A percentile compares a stretch with the other conserved stretches of the same genome.
Conservation (phyloP, 2,797 vertebrate species). For the Apogon hyalosoma region DNA sequence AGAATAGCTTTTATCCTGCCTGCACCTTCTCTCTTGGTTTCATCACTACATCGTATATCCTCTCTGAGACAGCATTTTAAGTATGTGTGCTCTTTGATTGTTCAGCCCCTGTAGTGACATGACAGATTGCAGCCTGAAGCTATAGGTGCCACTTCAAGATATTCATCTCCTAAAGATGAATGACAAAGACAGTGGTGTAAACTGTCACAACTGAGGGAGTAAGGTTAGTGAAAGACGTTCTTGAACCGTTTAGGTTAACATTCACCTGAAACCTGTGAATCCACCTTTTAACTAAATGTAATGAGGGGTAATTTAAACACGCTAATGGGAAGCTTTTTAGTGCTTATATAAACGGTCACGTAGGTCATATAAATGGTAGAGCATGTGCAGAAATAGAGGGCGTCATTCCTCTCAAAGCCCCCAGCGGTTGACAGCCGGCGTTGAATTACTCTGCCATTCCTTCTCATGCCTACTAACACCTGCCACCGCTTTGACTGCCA, state of each 20-base stretch:
- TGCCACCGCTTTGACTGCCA: conserved; percentile 43
- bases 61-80: too few species aligned
- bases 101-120: conserved; percentile 14
- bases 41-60: too few species aligned
- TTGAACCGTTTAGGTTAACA: neutral
- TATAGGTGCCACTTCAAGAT: conserved; percentile 24
- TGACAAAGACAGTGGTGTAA: conserved; percentile 16
- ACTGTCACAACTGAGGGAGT: conserved; percentile 1
- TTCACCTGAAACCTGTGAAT: neutral
- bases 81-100: conserved; percentile 19
- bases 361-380: neutral
- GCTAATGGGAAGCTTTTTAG: conserved; percentile 12
- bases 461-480: conserved; percentile 33
- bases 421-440: conserved; percentile 48
- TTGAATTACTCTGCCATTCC: conserved; percentile 44
- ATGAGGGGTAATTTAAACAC: conserved; percentile 18
- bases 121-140: conserved; percentile 24
- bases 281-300: conserved; percentile 5
- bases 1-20: too few species aligned
- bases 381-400: conserved; percentile 40
- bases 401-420: conserved; percentile 23
- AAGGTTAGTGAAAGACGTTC: neutral
- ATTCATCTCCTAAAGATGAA: conserved; percentile 17
- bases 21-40: too few species aligned
- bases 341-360: conserved; percentile 14